Evolutionary conservation across 1,140 invertebrate genomes (phyloP).

Genomic region (Phocides pigmalion): DNA sequence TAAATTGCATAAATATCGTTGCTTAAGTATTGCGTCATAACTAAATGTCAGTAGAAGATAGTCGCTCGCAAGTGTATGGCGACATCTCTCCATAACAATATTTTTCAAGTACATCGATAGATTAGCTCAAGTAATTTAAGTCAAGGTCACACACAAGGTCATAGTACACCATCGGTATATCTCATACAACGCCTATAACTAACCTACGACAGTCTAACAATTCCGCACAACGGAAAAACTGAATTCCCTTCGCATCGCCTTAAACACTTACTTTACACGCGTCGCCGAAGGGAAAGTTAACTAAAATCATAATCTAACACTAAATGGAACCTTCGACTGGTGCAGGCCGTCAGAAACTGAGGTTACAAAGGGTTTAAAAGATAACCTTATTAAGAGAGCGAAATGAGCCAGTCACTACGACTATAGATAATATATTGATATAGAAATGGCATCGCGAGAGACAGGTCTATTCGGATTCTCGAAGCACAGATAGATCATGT

Average conservation of each 20-base stretch:
- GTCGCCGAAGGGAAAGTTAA: slow-evolving; percentile 64
- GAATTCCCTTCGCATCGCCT: slow-evolving; percentile 62
- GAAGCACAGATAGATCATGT: too few relatives aligned
- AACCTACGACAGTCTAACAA: slow-evolving; percentile 81
- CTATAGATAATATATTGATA: slow-evolving; percentile 30
- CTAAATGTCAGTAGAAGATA: too few relatives aligned
- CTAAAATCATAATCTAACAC: slow-evolving; percentile 62
- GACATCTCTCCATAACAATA: too few relatives aligned
- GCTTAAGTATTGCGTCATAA: too few relatives aligned
- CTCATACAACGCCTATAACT: slow-evolving; percentile 73
- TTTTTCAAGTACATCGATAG: too few relatives aligned
- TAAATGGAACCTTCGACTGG: slow-evolving; percentile 72
- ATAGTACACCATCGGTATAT: slow-evolving; percentile 28
- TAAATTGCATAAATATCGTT: too few relatives aligned
- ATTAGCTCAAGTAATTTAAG: too few relatives aligned
- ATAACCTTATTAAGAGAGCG: slow-evolving; percentile 54
- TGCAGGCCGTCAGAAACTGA: slow-evolving; percentile 61
- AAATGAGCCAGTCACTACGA: slow-evolving; percentile 39
- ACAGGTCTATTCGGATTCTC: background rate
- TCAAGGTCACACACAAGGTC: slow-evolving; percentile 24
- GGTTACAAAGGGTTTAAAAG: slow-evolving; percentile 22
- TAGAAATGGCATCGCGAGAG: slow-evolving; percentile 6
- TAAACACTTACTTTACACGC: slow-evolving; percentile 70
- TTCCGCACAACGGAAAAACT: slow-evolving; percentile 82
- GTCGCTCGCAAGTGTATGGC: too few relatives aligned